Base-by-base conservation (phyloP, 2,113 vertebrate species). In the Megaceryle torquata region DNA sequence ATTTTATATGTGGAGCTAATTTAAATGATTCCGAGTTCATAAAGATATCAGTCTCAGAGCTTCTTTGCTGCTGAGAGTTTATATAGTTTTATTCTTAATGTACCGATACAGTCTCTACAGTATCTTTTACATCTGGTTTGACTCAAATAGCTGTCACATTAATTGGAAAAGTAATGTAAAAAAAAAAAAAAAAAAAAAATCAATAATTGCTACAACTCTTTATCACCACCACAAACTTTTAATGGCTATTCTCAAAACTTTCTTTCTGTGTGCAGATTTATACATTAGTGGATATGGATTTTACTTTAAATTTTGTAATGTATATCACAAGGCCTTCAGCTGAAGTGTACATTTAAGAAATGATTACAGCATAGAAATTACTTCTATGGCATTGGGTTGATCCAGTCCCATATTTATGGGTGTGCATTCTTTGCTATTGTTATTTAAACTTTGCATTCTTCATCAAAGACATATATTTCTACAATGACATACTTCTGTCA, bases 241-340 rank as follows among this genome's bases (percentile, higher is more conserved):
- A 79, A 76, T n/a, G 53, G 79, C 85, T 91, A 51, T 44, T 79
- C 50, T 91, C 74, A 89, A 92, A 96, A 95, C 59, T 91, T 95
- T 71, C 21, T 72, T 84, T 92, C 64, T 76, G 3, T 85, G 35
- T 72, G 61, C 18, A 57, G 50, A 57, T 95, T 91, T 68, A 71
- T 64, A 43, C 50, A 54, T 74, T 43, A 39, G 9, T 56, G 88
- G 35, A 44, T 84, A 91, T 31, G 35, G 74, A 86, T 93, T 89
- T 95, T 86, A 31, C 61, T 89, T 95, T 82, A 91, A 95, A 87
- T 86, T 80, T 57, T 71, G 9, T 78, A 75, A 78, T 10, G 4
- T 43, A 22, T 60, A 68, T 56, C 80, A 82, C 39, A 71, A 90
- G 28, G 16, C 29, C n/a, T 72, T 83, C 53, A 78, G 28, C 64